These are phyloP conservation scores for Epizoanthus fatuus DNA, from an alignment of 92 coral and sea anemone genomes.

Conservation along the genomic window DNA sequence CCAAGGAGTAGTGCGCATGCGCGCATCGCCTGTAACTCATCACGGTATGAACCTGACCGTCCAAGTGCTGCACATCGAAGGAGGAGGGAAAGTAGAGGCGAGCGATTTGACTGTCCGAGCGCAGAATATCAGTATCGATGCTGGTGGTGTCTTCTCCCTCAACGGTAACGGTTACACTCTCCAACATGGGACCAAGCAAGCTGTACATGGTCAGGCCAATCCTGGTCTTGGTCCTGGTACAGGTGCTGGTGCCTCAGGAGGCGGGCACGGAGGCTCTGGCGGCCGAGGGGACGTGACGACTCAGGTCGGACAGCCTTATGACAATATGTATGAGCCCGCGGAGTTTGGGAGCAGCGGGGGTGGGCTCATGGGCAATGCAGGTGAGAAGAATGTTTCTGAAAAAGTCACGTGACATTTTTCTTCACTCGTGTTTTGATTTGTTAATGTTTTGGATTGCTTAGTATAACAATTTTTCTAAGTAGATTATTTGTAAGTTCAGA, in stretches of 20 bases:
- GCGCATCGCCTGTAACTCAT: slow-evolving; percentile 69
- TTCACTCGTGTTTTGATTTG: too few species aligned
- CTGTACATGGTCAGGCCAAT: slow-evolving; percentile 65
- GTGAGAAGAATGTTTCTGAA: slow-evolving; percentile 17
- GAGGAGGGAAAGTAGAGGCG: slow-evolving; percentile 77
- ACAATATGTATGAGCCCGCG: slow-evolving; percentile 77
- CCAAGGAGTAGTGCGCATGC: slow-evolving; percentile 69
- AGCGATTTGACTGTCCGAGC: slow-evolving; percentile 67
- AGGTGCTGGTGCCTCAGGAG: slow-evolving; percentile 76
- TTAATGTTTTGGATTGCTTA: too few species aligned
- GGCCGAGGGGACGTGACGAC: slow-evolving; percentile 63
- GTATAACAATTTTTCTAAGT: too few species aligned
- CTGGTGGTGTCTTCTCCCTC: slow-evolving; percentile 66
- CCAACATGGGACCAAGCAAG: slow-evolving; percentile 58
- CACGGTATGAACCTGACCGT: slow-evolving; percentile 77
- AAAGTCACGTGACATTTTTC: too few species aligned
- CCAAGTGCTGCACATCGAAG: slow-evolving; percentile 71
- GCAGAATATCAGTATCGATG: slow-evolving; percentile 68
- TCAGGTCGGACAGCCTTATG: slow-evolving; percentile 72
- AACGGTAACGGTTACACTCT: slow-evolving; percentile 68
- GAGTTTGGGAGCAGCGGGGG: slow-evolving; percentile 89
- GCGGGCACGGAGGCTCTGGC: slow-evolving; percentile 86
- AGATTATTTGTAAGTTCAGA: too few species aligned
- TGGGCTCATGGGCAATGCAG: slow-evolving; percentile 65
- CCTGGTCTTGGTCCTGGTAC: slow-evolving; percentile 73